Evolutionary conservation across 2,888 invertebrate species (phyloP).

Genomic region (Villa cingulata): DNA sequence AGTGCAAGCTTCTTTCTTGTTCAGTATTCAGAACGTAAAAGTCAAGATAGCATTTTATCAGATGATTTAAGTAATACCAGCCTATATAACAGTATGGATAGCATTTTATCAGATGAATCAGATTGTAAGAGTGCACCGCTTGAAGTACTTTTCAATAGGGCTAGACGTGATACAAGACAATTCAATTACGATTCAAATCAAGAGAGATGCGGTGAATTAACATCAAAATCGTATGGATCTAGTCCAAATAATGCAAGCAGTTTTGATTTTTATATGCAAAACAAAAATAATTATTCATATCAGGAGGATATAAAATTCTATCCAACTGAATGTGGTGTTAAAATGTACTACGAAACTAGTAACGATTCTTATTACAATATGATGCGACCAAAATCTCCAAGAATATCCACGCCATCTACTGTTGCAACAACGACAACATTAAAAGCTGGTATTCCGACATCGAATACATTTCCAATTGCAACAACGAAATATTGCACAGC

Average conservation of each 20-base stretch:
- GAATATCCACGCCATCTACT: not conserved
- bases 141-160: constrained; percentile 48
- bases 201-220: constrained; percentile 6
- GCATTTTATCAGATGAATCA: constrained; percentile 66
- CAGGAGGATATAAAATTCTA: not conserved
- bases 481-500: not conserved
- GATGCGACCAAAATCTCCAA: constrained; percentile 5
- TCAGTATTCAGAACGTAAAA: constrained; percentile 42
- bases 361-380: constrained; percentile 22
- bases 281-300: constrained; percentile 9
- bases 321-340: not conserved
- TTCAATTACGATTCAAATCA: not conserved
- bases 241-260: constrained; percentile 46
- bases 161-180: constrained; percentile 2
- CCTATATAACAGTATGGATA: constrained; percentile 66
- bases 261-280: constrained; percentile 41
- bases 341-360: not conserved
- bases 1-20: constrained; percentile 73
- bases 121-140: constrained; percentile 66
- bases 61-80: constrained; percentile 51
- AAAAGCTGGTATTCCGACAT: constrained; percentile 4
- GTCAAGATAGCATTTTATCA: constrained; percentile 65
- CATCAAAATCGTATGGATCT: constrained; percentile 49
- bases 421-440: not conserved
- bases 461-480: constrained; percentile 12